Base-by-base conservation (phyloP, 2,888 invertebrate genomes). In the Cosmorhoe ocellata region DNA sequence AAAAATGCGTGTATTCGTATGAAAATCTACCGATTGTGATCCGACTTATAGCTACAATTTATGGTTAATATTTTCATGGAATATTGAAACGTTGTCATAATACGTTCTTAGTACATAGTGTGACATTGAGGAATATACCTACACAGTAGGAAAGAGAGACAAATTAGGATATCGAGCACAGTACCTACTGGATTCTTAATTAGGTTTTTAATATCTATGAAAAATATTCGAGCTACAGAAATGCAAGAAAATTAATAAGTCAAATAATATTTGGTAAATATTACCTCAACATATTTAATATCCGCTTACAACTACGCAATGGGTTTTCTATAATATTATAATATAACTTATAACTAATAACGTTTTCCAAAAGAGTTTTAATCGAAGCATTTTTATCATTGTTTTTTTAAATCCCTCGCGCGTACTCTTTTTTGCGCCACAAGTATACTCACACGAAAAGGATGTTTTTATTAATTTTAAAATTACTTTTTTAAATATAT, bases 111-210 rank as follows among this genome's bases (percentile, higher is more conserved):
- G 61, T 39, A 33, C 31, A 37, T 28, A 31, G 18, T 24, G 37
- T 27, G 33, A 11, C 28, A 12, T 13, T 24, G 18, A 33, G 34
- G 32, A 63, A 61, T 64, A 62, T 47, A 68, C 80, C 79, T 79
- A 81, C 77, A 80, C 69, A 75, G 80, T 79, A 78, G 80, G 78
- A 73, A 70, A 73, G 65, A 67, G 50, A 61, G 69, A 71, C n/a
- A 66, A 58, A 68, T 62, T 64, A 66, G 62, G 44, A 64, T 66
- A 57, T 51, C 47, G 39, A 45, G 47, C 30, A 52, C 51, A 52
- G 46, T 56, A n/a, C n/a, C 51, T 38, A 40, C 38, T 56, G 55
- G 55, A 56, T 55, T 51, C 47, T 56, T 60, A 64, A 53, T 41
- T 51, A 50, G 40, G 53, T 42, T 42, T 53, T 39, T 47, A 43